Base-by-base conservation (phyloP, 1,140 invertebrate genomes). In the Papilio aristodemus region DNA sequence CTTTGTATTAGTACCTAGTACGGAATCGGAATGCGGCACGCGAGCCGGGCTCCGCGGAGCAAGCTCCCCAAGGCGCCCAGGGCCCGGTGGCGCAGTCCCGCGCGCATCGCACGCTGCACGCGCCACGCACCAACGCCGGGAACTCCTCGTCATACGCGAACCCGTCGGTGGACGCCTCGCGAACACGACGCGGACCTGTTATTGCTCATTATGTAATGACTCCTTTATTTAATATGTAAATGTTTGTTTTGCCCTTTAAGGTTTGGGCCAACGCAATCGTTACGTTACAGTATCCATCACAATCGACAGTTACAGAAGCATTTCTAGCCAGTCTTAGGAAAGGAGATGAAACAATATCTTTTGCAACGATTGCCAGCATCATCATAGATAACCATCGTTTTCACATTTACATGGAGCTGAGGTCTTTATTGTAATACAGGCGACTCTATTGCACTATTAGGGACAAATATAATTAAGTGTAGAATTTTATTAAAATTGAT, bases 101-200 rank as follows among this genome's bases (percentile, higher is more conserved):
- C 1, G 94, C 93, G 79, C 94, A 95, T 0, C 93, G 91, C 54
- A 95, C 92, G n/a, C 92, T 87, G 80, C 94, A 95, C 14, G 92
- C 87, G 54, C 93, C 93, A 41, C 93, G 90, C 62, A 93, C 80
- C 13, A 94, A 78, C 22, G 92, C 88, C 7, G 81, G 78, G 70
- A 91, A 90, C 66, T 91, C 87, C 36, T 78, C 77, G 73, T 91
- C 89, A 66, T 90, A 90, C 0, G 78, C 75, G 69, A 85, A 83
- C 0, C 87, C 87, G 68, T 91, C 89, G 0, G 89, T 89, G 0
- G 85, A 84, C 1, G 89, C 85, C 68, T 91, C 87, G 0, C 85
- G 84, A 5, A 89, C 84, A 1, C 89, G 80, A 6, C 78, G 79
- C 0, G 85, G 83, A 1, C 89, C 84, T 22, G 19, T 54, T 22